phyloP scores from a whole-genome alignment of 92 coral and sea anemone genomes.

The Zoanthus gigantus region DNA sequence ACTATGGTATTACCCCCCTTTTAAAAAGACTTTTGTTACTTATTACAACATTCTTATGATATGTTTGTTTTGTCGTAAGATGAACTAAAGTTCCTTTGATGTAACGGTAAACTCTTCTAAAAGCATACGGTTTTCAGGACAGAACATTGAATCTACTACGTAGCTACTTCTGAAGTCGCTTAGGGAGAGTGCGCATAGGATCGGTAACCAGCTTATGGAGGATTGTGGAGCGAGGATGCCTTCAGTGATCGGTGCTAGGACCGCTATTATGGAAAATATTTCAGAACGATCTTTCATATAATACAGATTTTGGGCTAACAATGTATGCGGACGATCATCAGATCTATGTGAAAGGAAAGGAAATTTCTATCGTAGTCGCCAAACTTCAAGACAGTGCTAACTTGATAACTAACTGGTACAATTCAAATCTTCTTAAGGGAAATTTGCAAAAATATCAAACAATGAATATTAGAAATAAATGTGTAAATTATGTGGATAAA shows the following conservation, averaged over 20 bases:
- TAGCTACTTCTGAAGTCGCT: neutral
- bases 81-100: no score
- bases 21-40: no score
- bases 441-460: conserved; percentile 59
- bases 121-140: no score
- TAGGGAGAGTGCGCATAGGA: no score
- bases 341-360: conserved; percentile 4
- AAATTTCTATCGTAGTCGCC: conserved; percentile 1
- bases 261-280: neutral
- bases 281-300: neutral
- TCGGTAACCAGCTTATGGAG: no score
- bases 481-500: neutral
- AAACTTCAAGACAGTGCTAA: conserved; percentile 49
- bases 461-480: conserved; percentile 47
- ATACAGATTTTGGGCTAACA: neutral
- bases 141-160: no score
- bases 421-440: conserved; percentile 55
- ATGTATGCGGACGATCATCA: conserved; percentile 12
- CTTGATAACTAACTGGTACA: conserved; percentile 60
- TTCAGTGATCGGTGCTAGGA: no score
- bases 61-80: no score
- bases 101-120: no score
- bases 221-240: no score
- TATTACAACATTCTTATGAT: no score
- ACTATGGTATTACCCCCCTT: no score